A percentile compares a stretch with the other conserved stretches of the same genome.
These are phyloP conservation scores for Camelus dromedarius DNA, from an alignment of 2,113 vertebrate species.

Conservation along the genomic window DNA sequence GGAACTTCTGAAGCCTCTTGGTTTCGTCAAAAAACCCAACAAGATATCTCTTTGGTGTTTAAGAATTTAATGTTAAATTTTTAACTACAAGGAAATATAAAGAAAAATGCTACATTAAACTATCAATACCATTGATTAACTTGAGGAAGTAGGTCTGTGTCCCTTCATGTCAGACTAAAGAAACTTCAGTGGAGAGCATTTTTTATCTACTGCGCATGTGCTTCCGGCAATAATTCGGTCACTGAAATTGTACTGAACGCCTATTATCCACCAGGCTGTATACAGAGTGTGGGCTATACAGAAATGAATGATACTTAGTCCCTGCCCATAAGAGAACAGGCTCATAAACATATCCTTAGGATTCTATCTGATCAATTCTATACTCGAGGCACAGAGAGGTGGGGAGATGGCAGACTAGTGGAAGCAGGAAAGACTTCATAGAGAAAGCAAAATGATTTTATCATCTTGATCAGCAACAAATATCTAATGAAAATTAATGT, in stretches of 20 bases:
- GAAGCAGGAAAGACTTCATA: neutral
- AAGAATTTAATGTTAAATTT: neutral
- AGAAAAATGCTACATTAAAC: conserved; percentile 26
- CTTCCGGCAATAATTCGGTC: conserved; percentile 26
- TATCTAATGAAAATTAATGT: conserved; percentile 1
- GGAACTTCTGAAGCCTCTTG: neutral
- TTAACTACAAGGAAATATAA: conserved; percentile 42
- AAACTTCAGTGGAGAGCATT: neutral
- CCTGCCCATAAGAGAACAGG: neutral
- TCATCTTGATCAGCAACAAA: neutral
- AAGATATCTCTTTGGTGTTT: conserved; percentile 23
- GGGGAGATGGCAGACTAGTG: neutral
- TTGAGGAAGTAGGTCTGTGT: neutral
- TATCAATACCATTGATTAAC: conserved; percentile 19
- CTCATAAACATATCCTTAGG: neutral
- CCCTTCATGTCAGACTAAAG: conserved; percentile 9
- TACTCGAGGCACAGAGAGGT: neutral
- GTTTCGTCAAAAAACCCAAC: neutral
- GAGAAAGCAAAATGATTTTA: neutral
- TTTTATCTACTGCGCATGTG: neutral
- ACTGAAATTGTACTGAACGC: neutral
- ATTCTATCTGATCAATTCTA: neutral
- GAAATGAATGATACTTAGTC: neutral
- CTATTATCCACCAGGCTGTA: neutral
- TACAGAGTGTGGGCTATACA: neutral